Conservation (phyloP, 2,797 vertebrate genomes). For the Margarornis squamiger region DNA sequence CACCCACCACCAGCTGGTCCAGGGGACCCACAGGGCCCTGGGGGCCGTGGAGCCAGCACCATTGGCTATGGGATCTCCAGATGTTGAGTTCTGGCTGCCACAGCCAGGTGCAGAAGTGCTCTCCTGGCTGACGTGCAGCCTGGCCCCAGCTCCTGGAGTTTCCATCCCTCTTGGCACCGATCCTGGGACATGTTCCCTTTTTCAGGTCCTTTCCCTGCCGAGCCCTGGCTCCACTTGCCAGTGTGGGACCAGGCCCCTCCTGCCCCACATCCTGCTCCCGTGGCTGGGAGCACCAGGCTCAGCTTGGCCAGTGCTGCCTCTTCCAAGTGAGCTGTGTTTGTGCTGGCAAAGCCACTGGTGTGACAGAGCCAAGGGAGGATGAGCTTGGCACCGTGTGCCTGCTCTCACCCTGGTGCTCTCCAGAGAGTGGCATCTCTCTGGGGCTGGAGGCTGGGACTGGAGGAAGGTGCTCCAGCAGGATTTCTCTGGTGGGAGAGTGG, state of each 20-base stretch:
- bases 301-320: neutral
- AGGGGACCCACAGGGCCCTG: rapidly evolving
- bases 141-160: neutral
- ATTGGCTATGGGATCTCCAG: neutral
- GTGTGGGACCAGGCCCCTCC: neutral
- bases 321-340: neutral
- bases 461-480: neutral
- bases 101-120: slow-evolving; percentile 33
- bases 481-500: neutral
- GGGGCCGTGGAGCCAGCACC: rapidly evolving
- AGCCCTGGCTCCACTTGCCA: neutral
- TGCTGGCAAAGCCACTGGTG: neutral
- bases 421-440: neutral
- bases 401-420: neutral
- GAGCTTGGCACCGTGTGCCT: neutral
- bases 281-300: neutral
- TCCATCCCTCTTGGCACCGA: neutral
- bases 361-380: neutral
- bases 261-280: neutral
- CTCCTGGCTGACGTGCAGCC: neutral
- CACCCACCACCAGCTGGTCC: neutral
- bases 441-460: neutral
- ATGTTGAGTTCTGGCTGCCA: neutral
- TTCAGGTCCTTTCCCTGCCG: neutral
- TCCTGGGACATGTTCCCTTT: neutral